Percentiles rank a stretch among this genome's conserved stretches.
Conservation (phyloP, 2,888 invertebrate species). For the Andrena marginata region DNA sequence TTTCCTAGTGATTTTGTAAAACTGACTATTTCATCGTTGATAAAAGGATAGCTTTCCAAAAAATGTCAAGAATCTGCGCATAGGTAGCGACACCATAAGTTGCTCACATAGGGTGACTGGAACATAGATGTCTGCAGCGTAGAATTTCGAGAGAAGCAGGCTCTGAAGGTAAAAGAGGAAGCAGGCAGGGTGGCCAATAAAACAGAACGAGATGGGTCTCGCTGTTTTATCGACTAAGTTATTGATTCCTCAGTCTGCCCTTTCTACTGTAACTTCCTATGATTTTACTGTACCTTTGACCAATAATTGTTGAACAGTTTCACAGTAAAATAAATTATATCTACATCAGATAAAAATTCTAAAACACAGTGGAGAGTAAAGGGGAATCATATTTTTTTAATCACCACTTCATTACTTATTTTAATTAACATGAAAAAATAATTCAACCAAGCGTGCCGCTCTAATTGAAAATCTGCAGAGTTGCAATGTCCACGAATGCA, state of each 20-base stretch:
- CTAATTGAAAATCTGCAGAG: slow-evolving; percentile 25
- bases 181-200: too few relatives aligned
- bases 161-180: slow-evolving; percentile 7
- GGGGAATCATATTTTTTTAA: not conserved
- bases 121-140: not conserved
- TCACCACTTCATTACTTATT: not conserved
- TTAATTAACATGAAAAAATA: not conserved
- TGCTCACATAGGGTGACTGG: too few relatives aligned
- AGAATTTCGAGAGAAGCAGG: not conserved
- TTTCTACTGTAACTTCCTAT: not conserved
- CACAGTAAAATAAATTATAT: not conserved
- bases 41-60: too few relatives aligned
- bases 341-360: not conserved
- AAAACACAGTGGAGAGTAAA: not conserved
- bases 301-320: not conserved
- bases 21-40: too few relatives aligned
- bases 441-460: slow-evolving; percentile 1
- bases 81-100: too few relatives aligned
- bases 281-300: not conserved
- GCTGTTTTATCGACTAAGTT: slow-evolving; percentile 16
- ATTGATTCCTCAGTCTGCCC: slow-evolving; percentile 7
- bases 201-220: not conserved
- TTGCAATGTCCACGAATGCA: not conserved
- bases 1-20: too few relatives aligned
- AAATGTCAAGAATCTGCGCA: too few relatives aligned